Percentiles rank a stretch among this genome's conserved stretches.
Conservation (phyloP, 1,140 invertebrate species). For the Ceratosolen solmsi region DNA sequence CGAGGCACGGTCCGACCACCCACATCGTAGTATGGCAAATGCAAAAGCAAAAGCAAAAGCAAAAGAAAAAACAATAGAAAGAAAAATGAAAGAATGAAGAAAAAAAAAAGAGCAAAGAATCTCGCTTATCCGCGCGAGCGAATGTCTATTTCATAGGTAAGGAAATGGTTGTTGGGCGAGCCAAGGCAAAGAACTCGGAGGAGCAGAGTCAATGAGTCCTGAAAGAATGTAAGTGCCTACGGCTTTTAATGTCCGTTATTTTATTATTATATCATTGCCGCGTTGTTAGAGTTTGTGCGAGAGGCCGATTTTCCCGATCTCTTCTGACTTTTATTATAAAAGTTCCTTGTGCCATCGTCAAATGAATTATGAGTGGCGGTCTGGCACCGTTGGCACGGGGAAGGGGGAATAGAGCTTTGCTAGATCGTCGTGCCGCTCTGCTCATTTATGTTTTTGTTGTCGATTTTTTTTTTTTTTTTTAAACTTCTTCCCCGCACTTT, state of each 20-base stretch:
- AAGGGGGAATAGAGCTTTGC: too few species aligned
- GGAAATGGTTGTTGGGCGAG: too few species aligned
- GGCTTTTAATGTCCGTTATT: conserved; percentile 30
- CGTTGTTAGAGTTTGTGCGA: background rate
- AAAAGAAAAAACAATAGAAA: too few species aligned
- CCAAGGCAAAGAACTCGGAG: conserved; percentile 1
- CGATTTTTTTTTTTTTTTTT: background rate
- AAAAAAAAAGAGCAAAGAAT: background rate
- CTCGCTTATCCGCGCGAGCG: background rate
- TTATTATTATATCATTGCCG: conserved; percentile 41
- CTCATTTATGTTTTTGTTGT: background rate
- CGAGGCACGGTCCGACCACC: too few species aligned
- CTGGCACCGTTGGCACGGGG: too few species aligned
- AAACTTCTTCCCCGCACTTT: background rate
- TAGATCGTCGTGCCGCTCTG: too few species aligned
- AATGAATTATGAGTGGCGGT: too few species aligned
- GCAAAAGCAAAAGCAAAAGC: too few species aligned
- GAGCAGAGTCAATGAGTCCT: conserved; percentile 22
- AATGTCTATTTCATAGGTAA: conserved; percentile 17
- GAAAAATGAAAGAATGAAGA: background rate
- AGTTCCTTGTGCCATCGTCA: background rate
- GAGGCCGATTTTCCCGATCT: background rate
- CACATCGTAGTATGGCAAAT: too few species aligned
- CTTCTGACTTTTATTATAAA: background rate
- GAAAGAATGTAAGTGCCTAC: conserved; percentile 12